Evolutionary conservation across 1,140 invertebrate species (phyloP), one percentile per base, ranked within the genome.

Genomic region (Eurosta solidaginis): DNA sequence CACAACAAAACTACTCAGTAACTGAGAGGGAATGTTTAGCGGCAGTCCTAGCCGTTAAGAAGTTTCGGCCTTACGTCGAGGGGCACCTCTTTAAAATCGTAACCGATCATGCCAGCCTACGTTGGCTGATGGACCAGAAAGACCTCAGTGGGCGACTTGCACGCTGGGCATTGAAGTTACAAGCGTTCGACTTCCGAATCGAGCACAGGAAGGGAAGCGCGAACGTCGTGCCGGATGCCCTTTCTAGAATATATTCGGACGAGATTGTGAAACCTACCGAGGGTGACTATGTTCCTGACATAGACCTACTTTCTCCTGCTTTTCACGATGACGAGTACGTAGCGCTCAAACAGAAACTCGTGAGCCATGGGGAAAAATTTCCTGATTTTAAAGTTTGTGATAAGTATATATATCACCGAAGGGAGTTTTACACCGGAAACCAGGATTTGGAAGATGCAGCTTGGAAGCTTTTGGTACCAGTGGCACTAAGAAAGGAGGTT

Each of bases 141-240:
- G 47, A 49, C 0, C 25, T 54, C 1, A 81, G 85, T 20, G 49
- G 76, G 17, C 80, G 82, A 0, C 79, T 88, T 3, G 77, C 76
- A 12, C 45, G 36, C 14, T 50, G 63, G 17, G n/a, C 49, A 1
- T 77, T 77, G 33, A 54, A 54, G 20, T 44, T 59, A 10, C 76
- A 59, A 42, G 50, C 25, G 1, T 77, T 54, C 36, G 42, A 59
- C 4, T 77, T 77, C 29, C 12, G 12, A 33, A 54, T 77, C n/a
- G 29, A 77, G 29, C 50, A 77, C 17, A 20, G 49, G 20, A 40
- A 45, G n/a, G 17, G 76, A 40, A 42, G 29, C 20, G 4, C 20
- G n/a, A 77, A 77, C 20, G n/a, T 77, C 10, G 49, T 59, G 7
- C 52, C 76, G 6, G 76, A 77, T 33, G 20, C 22, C 29, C 29